Evolutionary conservation across 1,140 invertebrate genomes (phyloP).

Genomic region (Formica exsecta): DNA sequence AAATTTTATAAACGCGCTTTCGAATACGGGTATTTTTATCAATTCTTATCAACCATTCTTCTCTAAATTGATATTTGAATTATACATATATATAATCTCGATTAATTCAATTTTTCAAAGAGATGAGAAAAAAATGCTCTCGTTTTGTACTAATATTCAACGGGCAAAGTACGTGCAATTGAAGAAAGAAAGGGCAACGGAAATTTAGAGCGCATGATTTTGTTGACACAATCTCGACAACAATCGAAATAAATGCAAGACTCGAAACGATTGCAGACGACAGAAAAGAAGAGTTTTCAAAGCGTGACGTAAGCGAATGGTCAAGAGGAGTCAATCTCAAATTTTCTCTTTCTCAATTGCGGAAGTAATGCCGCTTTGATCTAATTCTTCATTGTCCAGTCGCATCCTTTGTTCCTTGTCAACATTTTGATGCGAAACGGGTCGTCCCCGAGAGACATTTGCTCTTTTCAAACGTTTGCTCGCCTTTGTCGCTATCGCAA

Average conservation of each 20-base stretch:
- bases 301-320: slow-evolving; percentile 23
- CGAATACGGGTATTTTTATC: background rate
- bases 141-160: background rate
- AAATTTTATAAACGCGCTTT: slow-evolving; percentile 33
- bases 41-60: background rate
- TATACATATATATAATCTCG: background rate
- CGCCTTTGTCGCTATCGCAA: background rate
- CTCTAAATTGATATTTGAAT: background rate
- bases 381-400: background rate
- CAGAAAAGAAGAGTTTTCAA: background rate
- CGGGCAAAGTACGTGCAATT: background rate
- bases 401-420: background rate
- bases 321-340: background rate
- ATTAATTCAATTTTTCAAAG: slow-evolving; percentile 12
- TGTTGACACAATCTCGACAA: background rate
- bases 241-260: background rate
- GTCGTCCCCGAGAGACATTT: background rate
- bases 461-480: background rate
- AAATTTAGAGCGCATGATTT: background rate
- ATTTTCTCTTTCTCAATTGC: slow-evolving; percentile 12
- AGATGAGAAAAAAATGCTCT: background rate
- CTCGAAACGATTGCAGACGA: background rate
- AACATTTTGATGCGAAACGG: background rate
- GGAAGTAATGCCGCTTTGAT: background rate
- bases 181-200: background rate